Evolutionary conservation across 2,888 invertebrate genomes (phyloP), one percentile per base, ranked within the genome.

Genomic region (Dorcus hopei): DNA sequence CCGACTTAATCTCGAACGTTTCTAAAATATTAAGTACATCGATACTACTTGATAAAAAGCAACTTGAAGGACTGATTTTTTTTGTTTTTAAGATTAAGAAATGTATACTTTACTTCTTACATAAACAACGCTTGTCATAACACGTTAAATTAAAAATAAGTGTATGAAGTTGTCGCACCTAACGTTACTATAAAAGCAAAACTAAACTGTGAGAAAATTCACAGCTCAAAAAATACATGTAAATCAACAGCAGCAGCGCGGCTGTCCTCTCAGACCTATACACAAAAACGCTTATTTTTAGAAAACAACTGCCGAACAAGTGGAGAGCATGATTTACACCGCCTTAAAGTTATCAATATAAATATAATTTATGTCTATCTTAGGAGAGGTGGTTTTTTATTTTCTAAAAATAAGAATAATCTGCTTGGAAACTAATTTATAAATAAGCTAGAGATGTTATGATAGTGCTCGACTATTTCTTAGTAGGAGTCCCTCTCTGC

Each of bases 401-500:
- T 72, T 72, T 70, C 72, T 72, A 73, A 74, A 73, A 73, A 72
- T 71, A 73, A 71, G 72, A 54, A 54, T 16, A 16, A 52, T 42
- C 49, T 58, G 49, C 40, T 41, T 48, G 39, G 47, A 55, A 57
- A 57, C 41, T 57, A 57, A 57, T 40, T 53, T 53, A 53, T 47
- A 52, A 57, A 57, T 57, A 52, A 52, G 57, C 57, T 57, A 52
- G 33, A 39, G 38, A 51, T 57, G 52, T 41, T 43, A 52, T 48
- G 48, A 54, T 40, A 47, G 52, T 55, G 58, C 47, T 26, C 39
- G 58, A 71, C 78, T 83, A 90, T 83, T 91, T 90, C 80, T 90
- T 90, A 70, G 87, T 88, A 49, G 90, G 89, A 61, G 89, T 88
- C 65, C 93, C 93, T 71, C 94, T 85, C 78, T 95, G 95, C 52